A percentile compares a stretch with the other conserved stretches of the same genome.
phyloP scores from a whole-genome alignment of 2,113 vertebrate genomes.

The Baryphthengus martii region DNA sequence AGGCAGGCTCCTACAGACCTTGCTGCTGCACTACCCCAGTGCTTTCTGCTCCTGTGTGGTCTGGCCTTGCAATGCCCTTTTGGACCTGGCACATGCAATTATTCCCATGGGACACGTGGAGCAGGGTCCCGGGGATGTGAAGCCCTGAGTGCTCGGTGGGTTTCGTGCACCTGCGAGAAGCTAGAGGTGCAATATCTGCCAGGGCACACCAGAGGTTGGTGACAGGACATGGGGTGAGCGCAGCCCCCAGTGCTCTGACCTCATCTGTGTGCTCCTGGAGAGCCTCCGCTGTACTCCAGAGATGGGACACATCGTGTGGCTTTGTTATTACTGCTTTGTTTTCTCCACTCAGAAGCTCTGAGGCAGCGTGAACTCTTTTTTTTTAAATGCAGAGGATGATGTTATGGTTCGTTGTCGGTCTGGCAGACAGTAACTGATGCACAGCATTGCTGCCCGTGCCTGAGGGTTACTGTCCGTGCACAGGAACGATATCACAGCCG shows the following conservation, averaged over 20 bases:
- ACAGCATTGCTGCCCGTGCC: background rate
- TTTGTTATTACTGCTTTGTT: background rate
- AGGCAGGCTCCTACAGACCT: background rate
- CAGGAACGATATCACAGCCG: background rate
- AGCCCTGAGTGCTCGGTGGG: accelerated
- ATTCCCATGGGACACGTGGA: background rate
- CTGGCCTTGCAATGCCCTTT: background rate
- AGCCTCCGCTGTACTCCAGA: background rate
- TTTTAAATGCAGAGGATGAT: background rate
- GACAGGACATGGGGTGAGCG: background rate
- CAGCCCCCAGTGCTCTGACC: accelerated
- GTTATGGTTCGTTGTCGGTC: background rate
- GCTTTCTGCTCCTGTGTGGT: background rate
- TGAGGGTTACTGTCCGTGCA: accelerated
- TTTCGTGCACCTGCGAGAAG: background rate
- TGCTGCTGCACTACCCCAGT: accelerated
- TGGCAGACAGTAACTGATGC: background rate
- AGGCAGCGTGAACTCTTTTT: background rate
- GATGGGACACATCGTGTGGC: background rate
- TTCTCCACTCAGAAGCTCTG: background rate
- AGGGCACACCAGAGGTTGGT: background rate
- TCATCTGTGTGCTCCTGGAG: accelerated
- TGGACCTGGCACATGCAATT: background rate
- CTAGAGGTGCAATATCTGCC: background rate
- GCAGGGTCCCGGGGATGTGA: background rate